Evolutionary conservation across 2,113 vertebrate genomes (phyloP).

Genomic region (Talpa occidentalis): DNA sequence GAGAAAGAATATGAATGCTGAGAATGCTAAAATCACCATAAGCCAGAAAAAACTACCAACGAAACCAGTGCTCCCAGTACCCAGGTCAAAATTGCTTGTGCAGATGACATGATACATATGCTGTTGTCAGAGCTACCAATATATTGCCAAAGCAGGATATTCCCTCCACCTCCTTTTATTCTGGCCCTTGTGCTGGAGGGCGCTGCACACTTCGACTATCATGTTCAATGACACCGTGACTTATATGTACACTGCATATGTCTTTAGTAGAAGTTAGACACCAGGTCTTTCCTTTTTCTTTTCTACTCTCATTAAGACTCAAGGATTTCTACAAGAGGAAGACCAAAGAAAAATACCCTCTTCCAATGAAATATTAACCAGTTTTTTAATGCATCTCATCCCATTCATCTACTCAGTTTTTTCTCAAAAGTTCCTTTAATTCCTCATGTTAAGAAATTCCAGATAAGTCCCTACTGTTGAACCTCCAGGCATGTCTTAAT

Average conservation of each 20-base stretch:
- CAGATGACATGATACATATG: background rate
- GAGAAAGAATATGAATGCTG: background rate
- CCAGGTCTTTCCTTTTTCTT: background rate
- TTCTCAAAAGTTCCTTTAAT: background rate
- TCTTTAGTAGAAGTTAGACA: background rate
- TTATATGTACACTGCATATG: background rate
- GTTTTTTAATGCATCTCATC: background rate
- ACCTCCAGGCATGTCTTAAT: background rate
- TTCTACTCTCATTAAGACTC: background rate
- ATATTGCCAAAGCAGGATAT: background rate
- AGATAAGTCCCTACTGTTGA: background rate
- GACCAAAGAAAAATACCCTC: background rate
- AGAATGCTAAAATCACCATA: slow-evolving; percentile 45
- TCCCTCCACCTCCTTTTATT: background rate
- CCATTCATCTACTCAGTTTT: background rate
- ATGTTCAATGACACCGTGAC: background rate
- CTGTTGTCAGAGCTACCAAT: background rate
- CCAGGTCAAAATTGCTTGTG: background rate
- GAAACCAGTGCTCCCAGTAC: background rate
- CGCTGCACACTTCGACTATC: background rate
- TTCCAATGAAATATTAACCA: background rate
- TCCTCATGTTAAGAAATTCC: background rate
- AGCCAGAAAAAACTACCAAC: background rate
- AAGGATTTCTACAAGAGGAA: background rate
- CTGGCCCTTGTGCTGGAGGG: background rate